phyloP scores from a whole-genome alignment of 2,888 invertebrate species.

The Caenorhabditis angaria region DNA sequence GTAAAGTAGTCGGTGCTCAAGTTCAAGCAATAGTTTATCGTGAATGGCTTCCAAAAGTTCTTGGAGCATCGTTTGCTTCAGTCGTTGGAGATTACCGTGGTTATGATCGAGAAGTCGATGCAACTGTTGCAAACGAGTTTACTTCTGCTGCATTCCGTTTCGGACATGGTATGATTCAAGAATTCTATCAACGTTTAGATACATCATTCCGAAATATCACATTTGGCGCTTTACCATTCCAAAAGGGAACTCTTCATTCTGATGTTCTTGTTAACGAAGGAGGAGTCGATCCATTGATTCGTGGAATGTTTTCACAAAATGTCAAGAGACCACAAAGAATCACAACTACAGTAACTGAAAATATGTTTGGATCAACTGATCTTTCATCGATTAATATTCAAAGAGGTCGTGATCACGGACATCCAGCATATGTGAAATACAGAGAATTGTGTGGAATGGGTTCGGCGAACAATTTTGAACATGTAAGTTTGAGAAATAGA shows the following conservation, averaged over 20 bases:
- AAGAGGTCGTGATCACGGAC: constrained; percentile 88
- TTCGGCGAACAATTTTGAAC: constrained; percentile 78
- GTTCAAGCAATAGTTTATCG: constrained; percentile 75
- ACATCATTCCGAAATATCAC: constrained; percentile 81
- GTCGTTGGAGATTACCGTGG: constrained; percentile 84
- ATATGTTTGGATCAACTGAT: constrained; percentile 80
- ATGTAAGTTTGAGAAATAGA: constrained; percentile 76
- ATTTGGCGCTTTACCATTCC: constrained; percentile 84
- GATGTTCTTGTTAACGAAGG: constrained; percentile 76
- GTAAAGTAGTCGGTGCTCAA: constrained; percentile 84
- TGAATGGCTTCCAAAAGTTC: constrained; percentile 88
- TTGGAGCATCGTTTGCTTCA: constrained; percentile 81
- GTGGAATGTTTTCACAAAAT: constrained; percentile 59
- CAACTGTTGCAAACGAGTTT: constrained; percentile 91
- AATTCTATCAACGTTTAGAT: constrained; percentile 83
- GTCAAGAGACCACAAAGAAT: constrained; percentile 79
- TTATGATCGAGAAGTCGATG: constrained; percentile 84
- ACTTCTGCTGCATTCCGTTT: constrained; percentile 92
- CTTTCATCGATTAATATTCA: constrained; percentile 94
- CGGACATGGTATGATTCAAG: constrained; percentile 93
- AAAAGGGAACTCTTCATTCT: constrained; percentile 89
- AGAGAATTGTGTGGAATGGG: constrained; percentile 86
- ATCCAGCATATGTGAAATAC: constrained; percentile 85
- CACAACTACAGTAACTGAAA: constrained; percentile 90
- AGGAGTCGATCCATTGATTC: constrained; percentile 89